These are phyloP conservation scores for Strigamia maritima DNA, from an alignment of 2,888 invertebrate species.

Conservation along the genomic window DNA sequence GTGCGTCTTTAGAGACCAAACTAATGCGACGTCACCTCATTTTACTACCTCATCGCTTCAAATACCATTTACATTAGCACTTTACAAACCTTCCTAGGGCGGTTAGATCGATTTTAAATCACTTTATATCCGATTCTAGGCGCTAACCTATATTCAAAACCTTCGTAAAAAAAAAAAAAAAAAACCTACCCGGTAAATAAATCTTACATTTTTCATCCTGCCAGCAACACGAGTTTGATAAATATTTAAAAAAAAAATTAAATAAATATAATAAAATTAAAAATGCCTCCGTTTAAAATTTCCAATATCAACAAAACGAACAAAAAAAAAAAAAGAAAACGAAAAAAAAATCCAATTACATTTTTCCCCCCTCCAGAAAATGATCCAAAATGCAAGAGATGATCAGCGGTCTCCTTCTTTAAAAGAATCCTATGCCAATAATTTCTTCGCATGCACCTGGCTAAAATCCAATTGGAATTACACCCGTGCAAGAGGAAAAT, in stretches of 20 bases:
- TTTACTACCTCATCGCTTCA: background rate
- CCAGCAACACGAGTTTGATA: background rate
- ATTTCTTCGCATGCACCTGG: background rate
- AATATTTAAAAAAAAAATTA: background rate
- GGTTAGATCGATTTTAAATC: background rate
- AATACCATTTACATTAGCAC: background rate
- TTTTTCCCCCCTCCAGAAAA: background rate
- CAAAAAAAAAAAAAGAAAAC: background rate
- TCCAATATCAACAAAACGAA: too few relatives aligned
- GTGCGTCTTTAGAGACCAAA: background rate
- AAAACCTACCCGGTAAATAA: background rate
- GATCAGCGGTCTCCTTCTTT: background rate
- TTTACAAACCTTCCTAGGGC: background rate
- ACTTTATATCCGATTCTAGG: background rate
- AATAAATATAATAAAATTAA: background rate
- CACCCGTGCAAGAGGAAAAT: background rate
- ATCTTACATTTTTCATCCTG: background rate
- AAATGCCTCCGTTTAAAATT: too few relatives aligned
- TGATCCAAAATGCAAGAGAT: background rate
- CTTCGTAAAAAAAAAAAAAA: too few relatives aligned
- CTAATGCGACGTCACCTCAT: background rate
- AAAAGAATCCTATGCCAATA: background rate
- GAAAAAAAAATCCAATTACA: background rate
- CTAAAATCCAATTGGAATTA: slow-evolving; percentile 22
- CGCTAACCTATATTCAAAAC: too few relatives aligned